Evolutionary conservation across 2,888 invertebrate species (phyloP), one percentile per base, ranked within the genome.

Genomic region (Pollenia amentaria): DNA sequence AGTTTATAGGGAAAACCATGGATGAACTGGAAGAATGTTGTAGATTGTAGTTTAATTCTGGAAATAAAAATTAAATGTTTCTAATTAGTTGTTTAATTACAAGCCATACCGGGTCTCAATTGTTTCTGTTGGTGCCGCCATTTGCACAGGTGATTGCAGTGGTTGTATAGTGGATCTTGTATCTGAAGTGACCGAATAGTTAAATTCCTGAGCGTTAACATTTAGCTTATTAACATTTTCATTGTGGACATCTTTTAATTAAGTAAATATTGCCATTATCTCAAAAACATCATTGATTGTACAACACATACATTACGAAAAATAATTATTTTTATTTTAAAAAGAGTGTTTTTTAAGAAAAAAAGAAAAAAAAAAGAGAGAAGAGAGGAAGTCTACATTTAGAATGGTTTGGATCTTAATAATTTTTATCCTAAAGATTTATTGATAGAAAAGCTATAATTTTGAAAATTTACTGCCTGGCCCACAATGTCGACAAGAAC

Each of bases 161-260:
- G 81, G 51, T 78, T 88, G 87, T 73, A 88, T 79, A 76, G 72
- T 81, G 72, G 89, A 95, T 96, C 97, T 97, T 91, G 96, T 96
- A 64, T 82, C 53, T n/a, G 51, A 21, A 40, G 55, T 44, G 16
- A 67, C 57, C 48, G 48, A 40, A 67, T 48, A 29, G 16, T 40
- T 51, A 94, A 98, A 97, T 94, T 97, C 97, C 94, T 97, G 97
- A 85, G 97, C 97, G 94, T 97, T 96, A 89, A 97, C 97, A 93
- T 97, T 97, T 90, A 97, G 94, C 94, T 96, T 96, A 92, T 96
- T 96, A 60, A 53, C 51, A 69, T 87, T 89, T 78, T 88, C 88
- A 85, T 89, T 89, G 84, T 92, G 92, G 75, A 90, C 91, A 89
- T 92, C 92, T 92, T 75, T 57, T 38, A 42, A 4, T n/a, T 44